Percentiles rank a stretch among this genome's conserved stretches.
These are phyloP conservation scores for Bagarius yarrelli DNA, from an alignment of 2,113 vertebrate species.

Conservation along the genomic window DNA sequence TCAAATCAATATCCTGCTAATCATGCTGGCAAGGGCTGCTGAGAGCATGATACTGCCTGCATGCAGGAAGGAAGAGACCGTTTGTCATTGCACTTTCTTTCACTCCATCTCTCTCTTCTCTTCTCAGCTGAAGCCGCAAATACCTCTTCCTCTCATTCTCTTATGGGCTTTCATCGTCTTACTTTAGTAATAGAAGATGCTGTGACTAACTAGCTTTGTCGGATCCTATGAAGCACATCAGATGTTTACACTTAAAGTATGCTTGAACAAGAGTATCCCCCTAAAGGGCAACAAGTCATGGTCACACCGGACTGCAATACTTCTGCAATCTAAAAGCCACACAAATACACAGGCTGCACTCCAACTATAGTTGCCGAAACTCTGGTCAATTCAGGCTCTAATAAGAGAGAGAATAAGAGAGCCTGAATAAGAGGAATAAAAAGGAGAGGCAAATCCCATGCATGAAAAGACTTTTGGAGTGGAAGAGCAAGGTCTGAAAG, in stretches of 20 bases:
- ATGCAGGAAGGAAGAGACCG: conserved; percentile 81
- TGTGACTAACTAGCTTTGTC: not conserved
- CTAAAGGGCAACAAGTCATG: conserved; percentile 24
- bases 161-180: conserved; percentile 34
- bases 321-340: conserved; percentile 35
- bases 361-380: conserved; percentile 26
- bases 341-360: not conserved
- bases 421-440: conserved; percentile 32
- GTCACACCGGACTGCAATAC: conserved; percentile 38
- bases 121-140: conserved; percentile 46
- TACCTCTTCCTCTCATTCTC: conserved; percentile 46
- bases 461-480: conserved; percentile 50
- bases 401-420: conserved; percentile 50
- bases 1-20: conserved; percentile 89
- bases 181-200: not conserved
- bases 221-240: not conserved
- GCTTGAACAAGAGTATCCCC: conserved; percentile 11
- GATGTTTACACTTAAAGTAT: not conserved
- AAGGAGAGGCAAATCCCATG: conserved; percentile 14
- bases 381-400: conserved; percentile 19
- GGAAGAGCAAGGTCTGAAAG: conserved; percentile 30
- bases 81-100: conserved; percentile 78
- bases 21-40: conserved; percentile 76
- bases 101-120: conserved; percentile 51
- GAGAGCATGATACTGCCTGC: conserved; percentile 74